Evolutionary conservation across 2,888 invertebrate genomes (phyloP).

Genomic region (Heteromurus nitidus): DNA sequence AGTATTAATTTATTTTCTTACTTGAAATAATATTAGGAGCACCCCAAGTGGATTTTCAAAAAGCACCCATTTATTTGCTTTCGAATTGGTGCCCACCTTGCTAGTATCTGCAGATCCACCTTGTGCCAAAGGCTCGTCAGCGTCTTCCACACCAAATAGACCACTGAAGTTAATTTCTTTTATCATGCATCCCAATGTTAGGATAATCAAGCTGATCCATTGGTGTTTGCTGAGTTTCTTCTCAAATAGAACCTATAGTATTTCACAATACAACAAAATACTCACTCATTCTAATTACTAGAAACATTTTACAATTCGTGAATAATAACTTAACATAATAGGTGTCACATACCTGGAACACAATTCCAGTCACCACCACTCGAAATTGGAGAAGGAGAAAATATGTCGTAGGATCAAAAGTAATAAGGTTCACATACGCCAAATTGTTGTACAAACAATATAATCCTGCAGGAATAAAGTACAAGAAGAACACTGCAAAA

Average conservation of each 20-base stretch:
- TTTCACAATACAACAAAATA: too few relatives aligned
- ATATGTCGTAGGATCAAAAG: constrained; percentile 96
- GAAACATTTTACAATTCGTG: not conserved
- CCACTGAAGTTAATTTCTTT: constrained; percentile 84
- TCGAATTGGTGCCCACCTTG: not conserved
- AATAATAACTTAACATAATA: not conserved
- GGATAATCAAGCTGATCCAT: constrained; percentile 90
- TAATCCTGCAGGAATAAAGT: constrained; percentile 92
- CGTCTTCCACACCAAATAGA: constrained; percentile 53
- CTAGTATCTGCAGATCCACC: not conserved
- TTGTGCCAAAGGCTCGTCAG: constrained; percentile 26
- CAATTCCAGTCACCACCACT: constrained; percentile 92
- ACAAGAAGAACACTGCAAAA: constrained; percentile 82
- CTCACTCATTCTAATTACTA: too few relatives aligned
- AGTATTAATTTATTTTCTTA: constrained; percentile 68
- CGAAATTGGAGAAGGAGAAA: constrained; percentile 91
- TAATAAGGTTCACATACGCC: constrained; percentile 90
- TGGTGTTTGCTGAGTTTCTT: constrained; percentile 87
- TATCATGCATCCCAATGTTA: constrained; percentile 93
- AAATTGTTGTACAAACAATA: constrained; percentile 97
- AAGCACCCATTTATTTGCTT: constrained; percentile 33
- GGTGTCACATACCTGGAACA: constrained; percentile 85
- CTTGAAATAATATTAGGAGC: constrained; percentile 77
- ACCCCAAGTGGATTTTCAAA: constrained; percentile 60
- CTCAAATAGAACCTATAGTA: constrained; percentile 88